These are phyloP conservation scores for Triplophysa yarkandensis DNA, from an alignment of 2,797 vertebrate genomes.

Conservation along the genomic window DNA sequence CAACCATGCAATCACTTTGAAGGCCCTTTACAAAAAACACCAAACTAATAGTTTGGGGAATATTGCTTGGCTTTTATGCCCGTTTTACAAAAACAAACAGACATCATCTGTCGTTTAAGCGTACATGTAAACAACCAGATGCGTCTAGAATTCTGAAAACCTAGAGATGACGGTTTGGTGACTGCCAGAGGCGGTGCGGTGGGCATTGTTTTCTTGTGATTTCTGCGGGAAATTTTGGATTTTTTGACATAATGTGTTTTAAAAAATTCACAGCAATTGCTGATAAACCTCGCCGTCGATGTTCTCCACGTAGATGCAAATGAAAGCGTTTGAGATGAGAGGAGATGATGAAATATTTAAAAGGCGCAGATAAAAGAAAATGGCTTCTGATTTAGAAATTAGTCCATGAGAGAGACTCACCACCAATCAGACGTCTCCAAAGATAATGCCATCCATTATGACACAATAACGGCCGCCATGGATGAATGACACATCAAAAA, in stretches of 20 bases:
- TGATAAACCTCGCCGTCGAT: not conserved
- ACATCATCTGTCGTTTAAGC: not conserved
- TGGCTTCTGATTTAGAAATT: constrained; percentile 10
- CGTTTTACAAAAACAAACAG: not conserved
- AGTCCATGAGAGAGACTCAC: not conserved
- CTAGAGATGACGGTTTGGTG: not conserved
- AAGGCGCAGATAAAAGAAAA: constrained; percentile 1
- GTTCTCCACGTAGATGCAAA: not conserved
- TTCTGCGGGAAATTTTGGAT: not conserved
- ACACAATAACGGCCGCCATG: constrained; percentile 22
- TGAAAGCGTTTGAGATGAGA: not conserved
- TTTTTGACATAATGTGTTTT: not conserved
- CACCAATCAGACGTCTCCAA: not conserved
- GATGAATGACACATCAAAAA: constrained; percentile 26
- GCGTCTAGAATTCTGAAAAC: not conserved
- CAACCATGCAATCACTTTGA: not conserved
- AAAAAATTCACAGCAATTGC: not conserved
- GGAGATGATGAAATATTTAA: not conserved
- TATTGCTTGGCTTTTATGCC: not conserved
- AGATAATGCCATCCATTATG: not conserved
- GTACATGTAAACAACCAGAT: not conserved
- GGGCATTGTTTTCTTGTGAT: not conserved
- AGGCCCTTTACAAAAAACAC: not conserved
- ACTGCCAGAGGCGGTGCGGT: not conserved
- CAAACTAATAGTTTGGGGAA: not conserved